These are phyloP conservation scores for Dasysyrphus tricinctus DNA, from an alignment of 2,888 invertebrate genomes.

Conservation along the genomic window DNA sequence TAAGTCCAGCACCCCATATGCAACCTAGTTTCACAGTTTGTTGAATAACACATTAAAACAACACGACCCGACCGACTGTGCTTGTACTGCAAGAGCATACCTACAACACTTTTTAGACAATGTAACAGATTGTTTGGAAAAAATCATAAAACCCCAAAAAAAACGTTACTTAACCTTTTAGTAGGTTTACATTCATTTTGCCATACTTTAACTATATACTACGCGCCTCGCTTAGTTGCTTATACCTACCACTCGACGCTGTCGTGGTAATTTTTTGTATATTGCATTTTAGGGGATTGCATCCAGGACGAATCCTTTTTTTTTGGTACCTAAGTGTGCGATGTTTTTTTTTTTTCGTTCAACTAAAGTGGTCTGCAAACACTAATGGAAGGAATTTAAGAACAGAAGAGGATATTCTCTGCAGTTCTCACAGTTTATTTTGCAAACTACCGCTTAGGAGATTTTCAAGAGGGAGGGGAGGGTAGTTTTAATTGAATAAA, in stretches of 20 bases:
- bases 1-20: background rate
- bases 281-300: background rate
- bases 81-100: background rate
- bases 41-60: conserved; percentile 42
- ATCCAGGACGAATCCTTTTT: background rate
- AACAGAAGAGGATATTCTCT: conserved; percentile 15
- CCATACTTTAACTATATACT: background rate
- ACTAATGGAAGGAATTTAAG: conserved; percentile 47
- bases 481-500: background rate
- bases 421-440: background rate
- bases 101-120: conserved; percentile 8
- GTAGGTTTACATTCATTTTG: conserved; percentile 43
- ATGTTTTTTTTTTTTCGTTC: background rate
- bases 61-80: no score
- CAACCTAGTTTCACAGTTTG: conserved; percentile 55
- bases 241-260: background rate
- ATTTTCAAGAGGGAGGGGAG: background rate
- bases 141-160: background rate
- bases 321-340: background rate
- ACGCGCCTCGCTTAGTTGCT: background rate
- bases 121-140: conserved; percentile 52
- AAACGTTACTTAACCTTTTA: conserved; percentile 54
- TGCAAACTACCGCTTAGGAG: background rate
- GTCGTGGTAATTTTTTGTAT: background rate
- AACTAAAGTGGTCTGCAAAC: conserved; percentile 53